Conservation (phyloP, 2,113 vertebrate species). For the Cisticola juncidis region DNA sequence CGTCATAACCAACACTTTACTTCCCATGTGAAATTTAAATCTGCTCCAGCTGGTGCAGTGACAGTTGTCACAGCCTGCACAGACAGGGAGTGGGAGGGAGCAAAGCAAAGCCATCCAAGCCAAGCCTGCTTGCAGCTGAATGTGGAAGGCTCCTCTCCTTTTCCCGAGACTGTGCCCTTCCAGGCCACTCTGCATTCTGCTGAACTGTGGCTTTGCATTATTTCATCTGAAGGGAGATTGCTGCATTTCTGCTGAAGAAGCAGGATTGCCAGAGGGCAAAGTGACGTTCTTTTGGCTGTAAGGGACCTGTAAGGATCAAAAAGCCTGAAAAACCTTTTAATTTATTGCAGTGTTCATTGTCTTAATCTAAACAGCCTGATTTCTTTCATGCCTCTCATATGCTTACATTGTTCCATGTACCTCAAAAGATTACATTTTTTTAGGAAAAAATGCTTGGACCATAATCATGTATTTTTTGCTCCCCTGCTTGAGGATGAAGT, state of each 20-base stretch:
- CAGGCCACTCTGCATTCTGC: background rate
- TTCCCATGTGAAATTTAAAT: background rate
- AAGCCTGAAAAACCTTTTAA: background rate
- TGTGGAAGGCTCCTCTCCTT: background rate
- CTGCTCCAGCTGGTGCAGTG: constrained; percentile 4
- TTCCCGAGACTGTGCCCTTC: background rate
- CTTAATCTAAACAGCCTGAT: background rate
- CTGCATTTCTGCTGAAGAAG: background rate
- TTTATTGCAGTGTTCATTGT: background rate
- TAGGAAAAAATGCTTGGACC: background rate
- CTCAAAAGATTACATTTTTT: background rate
- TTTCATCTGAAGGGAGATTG: background rate
- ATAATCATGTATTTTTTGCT: background rate
- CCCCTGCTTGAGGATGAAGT: background rate
- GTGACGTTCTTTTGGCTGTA: background rate
- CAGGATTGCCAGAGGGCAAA: background rate
- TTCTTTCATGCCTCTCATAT: background rate
- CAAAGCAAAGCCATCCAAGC: background rate
- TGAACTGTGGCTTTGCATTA: background rate
- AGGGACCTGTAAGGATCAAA: background rate
- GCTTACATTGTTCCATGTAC: background rate
- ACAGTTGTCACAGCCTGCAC: background rate
- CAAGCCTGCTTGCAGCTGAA: background rate
- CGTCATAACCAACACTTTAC: background rate
- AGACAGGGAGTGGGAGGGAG: background rate